Conservation (phyloP, 2,113 vertebrate species). For the Chrysochloris asiatica region DNA sequence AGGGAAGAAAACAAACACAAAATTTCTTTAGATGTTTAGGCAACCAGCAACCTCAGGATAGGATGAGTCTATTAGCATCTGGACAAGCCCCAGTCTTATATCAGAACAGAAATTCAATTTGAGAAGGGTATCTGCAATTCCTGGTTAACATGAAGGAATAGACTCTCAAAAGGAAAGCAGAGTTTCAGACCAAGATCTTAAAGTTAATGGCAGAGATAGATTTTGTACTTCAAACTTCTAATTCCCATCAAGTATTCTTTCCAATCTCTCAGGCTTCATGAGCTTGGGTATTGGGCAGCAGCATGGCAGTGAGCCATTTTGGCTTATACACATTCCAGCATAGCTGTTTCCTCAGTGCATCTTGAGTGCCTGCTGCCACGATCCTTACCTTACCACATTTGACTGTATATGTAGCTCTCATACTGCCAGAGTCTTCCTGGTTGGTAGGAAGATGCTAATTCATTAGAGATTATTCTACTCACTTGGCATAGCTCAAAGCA, state of each 20-base stretch:
- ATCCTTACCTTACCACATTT: neutral
- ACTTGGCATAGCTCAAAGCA: neutral
- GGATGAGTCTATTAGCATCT: neutral
- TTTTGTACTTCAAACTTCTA: neutral
- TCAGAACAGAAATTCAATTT: neutral
- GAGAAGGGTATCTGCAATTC: neutral
- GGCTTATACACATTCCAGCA: neutral
- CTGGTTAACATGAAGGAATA: neutral
- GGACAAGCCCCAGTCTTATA: neutral
- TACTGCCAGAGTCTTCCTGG: constrained; percentile 31
- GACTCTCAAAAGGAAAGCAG: neutral
- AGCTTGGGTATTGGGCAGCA: neutral
- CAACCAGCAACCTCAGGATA: neutral
- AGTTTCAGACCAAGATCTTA: neutral
- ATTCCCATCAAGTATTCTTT: neutral
- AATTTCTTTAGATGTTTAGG: neutral
- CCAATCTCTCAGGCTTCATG: neutral
- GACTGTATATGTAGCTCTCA: neutral
- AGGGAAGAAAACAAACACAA: neutral
- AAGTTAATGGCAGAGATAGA: neutral
- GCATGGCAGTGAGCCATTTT: neutral
- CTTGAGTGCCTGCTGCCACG: neutral
- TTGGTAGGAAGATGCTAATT: constrained; percentile 42
- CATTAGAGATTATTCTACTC: constrained; percentile 43
- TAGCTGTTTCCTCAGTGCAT: neutral